A percentile compares a stretch with the other conserved stretches of the same genome.
Evolutionary conservation across 2,797 vertebrate genomes (phyloP).

Genomic region (Carcharodon carcharias): DNA sequence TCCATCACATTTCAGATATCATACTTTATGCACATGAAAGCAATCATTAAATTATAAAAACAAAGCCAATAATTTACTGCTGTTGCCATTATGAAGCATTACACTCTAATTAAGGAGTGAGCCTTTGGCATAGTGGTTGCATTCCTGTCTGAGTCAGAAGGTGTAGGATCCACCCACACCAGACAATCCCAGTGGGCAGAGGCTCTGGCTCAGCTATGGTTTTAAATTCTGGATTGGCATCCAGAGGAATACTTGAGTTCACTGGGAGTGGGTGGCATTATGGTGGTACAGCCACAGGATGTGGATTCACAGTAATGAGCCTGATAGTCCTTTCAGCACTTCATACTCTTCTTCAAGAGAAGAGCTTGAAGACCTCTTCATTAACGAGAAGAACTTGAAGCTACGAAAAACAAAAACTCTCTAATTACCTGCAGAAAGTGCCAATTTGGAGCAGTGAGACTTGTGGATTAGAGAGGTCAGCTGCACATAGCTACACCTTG

Average conservation of each 20-base stretch:
- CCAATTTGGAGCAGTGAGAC: not conserved
- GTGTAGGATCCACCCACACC: not conserved
- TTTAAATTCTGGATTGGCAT: not conserved
- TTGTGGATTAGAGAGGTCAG: not conserved
- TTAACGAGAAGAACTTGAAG: not conserved
- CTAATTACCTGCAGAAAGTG: not conserved
- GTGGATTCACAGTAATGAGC: not conserved
- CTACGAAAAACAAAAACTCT: not conserved
- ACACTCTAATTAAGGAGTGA: not conserved
- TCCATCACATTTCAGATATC: not conserved
- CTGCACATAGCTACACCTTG: not conserved
- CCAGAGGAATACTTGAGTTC: not conserved
- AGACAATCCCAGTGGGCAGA: not conserved
- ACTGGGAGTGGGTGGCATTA: not conserved
- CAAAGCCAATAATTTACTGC: slow-evolving; percentile 7
- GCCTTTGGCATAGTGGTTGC: not conserved
- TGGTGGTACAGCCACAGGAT: not conserved
- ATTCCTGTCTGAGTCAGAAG: slow-evolving; percentile 12
- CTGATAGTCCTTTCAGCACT: not conserved
- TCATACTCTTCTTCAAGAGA: not conserved
- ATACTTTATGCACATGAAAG: not conserved
- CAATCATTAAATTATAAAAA: slow-evolving; percentile 1
- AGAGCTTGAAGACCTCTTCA: not conserved
- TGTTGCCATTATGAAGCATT: not conserved
- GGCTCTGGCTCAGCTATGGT: not conserved